Evolutionary conservation across 1,140 invertebrate species (phyloP), one percentile per base, ranked within the genome.

Genomic region (Lepidurus arcticus): DNA sequence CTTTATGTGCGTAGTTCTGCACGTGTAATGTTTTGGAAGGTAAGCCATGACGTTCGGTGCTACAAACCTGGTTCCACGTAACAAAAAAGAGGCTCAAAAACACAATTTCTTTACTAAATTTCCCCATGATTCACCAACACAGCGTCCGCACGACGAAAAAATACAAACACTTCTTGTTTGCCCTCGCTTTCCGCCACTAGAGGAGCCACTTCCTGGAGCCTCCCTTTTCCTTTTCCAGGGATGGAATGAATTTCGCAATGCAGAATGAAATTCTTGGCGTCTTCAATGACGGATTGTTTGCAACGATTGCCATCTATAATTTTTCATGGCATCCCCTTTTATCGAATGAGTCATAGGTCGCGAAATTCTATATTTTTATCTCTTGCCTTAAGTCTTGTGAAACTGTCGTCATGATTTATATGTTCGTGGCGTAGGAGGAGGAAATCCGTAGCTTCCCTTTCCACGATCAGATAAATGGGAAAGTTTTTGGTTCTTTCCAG

Each of bases 21-120:
- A 65, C 1, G 13, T 65, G 53, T 16, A 65, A 65, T 1, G 53
- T 65, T n/a, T 21, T 13, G 21, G 53, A 9, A 65, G 53, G 53
- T 7, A 65, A 7, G 16, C 53, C 53, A 21, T 65, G 53, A n/a
- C 53, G 8, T 1, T 65, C 53, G 6, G 0, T 16, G 13, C 21
- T 13, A 9, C 6, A 21, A 21, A 65, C 53, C 6, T 21, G 53
- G 53, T 65, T n/a, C 53, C 1, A 65, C 1, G 53, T 65, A 5
- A 65, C 53, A 21, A 65, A 65, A 65, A 65, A 65, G 4, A 65
- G 53, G 21, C 53, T 65, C 16, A 65, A 65, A 65, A 65, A 65
- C 53, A 65, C 53, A 16, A 65, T 65, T 65, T 65, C 53, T 65
- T 65, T 65, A 65, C 53, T 65, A 65, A 65, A 65, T 65, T 21